Base-by-base conservation (phyloP, 1,140 invertebrate genomes). In the Penaeus indicus region DNA sequence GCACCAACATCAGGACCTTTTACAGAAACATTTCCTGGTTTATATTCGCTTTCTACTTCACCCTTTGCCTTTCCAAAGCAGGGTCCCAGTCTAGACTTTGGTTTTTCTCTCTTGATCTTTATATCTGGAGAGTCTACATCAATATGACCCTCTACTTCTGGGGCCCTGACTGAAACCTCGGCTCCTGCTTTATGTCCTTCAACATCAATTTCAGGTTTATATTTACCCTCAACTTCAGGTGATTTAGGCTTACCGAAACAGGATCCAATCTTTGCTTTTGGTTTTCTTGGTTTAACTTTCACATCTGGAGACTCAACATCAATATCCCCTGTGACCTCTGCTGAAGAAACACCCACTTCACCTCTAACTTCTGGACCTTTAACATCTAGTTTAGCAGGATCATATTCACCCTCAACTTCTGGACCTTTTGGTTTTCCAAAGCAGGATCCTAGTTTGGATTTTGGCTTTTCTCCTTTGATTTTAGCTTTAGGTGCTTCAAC, bases 171-270 rank as follows among this genome's bases (percentile, higher is more conserved):
- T 32, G 42, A 18, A 38, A 67, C 61, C 38, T 84, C 72, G 21
- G 63, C 67, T 38, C 81, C 54, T 25, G 82, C 69, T 5, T 81
- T 78, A 60, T 85, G 89, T 62, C 38, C 21, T 19, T 90, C 69
- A 47, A 82, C 67, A 42, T 19, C 88, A 61, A 80, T 47, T 32
- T 38, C 54, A 27, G 72, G 61, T 67, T 79, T 84, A 64, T 81
- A 81, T 84, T 89, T 77, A 11, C 72, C 88, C 47, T 89, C 88
- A n/a, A 69, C 38, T 47, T 80, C 32, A 47, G 83, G 83, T 21
- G 54, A 38, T 32, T 89, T 89, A 1, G 88, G 82, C 19, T 89
- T 85, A 16, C 88, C 88, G 79, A 89, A 89, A 63, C 88, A 89
- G n/a, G 88, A 89, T 38, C 84, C 78, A 1, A 89, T 7, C 4